Percentiles rank a stretch among this genome's conserved stretches.
phyloP scores from a whole-genome alignment of 2,888 invertebrate genomes.

The Monochamus alternatus region DNA sequence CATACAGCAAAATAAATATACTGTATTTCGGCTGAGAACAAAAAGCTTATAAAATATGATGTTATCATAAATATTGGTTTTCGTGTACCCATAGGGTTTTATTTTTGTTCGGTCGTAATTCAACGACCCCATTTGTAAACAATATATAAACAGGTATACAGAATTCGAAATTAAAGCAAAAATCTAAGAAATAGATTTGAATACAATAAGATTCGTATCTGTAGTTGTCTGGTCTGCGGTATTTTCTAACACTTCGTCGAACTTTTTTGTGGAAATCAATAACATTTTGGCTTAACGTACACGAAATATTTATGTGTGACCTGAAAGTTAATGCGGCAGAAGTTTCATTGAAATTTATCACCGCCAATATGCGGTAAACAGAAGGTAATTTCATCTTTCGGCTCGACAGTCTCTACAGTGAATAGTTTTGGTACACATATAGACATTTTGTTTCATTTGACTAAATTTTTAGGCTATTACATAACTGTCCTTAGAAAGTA shows the following conservation, averaged over 20 bases:
- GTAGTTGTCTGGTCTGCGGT: constrained; percentile 27
- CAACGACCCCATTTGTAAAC: constrained; percentile 41
- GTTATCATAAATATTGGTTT: constrained; percentile 18
- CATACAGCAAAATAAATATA: too few relatives aligned
- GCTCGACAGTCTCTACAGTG: not conserved
- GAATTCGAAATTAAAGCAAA: constrained; percentile 48
- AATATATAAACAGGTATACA: constrained; percentile 40
- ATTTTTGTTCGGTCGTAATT: constrained; percentile 19
- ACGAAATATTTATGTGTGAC: constrained; percentile 29
- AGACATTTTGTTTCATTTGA: too few relatives aligned
- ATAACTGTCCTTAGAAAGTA: too few relatives aligned
- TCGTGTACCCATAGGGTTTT: constrained; percentile 4
- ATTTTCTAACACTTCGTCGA: constrained; percentile 31
- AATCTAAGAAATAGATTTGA: constrained; percentile 59
- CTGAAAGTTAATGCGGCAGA: constrained; percentile 13
- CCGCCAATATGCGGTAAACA: too few relatives aligned
- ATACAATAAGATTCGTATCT: constrained; percentile 61
- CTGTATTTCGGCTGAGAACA: not conserved
- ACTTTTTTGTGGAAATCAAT: constrained; percentile 20
- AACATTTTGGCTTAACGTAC: constrained; percentile 16
- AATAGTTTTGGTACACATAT: too few relatives aligned
- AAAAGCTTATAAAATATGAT: constrained; percentile 3
- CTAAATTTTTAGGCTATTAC: too few relatives aligned
- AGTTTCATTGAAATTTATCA: constrained; percentile 1
- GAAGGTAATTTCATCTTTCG: not conserved